These are phyloP conservation scores for Neosilurus mollespiculum DNA, from an alignment of 2,797 vertebrate species.

Conservation along the genomic window DNA sequence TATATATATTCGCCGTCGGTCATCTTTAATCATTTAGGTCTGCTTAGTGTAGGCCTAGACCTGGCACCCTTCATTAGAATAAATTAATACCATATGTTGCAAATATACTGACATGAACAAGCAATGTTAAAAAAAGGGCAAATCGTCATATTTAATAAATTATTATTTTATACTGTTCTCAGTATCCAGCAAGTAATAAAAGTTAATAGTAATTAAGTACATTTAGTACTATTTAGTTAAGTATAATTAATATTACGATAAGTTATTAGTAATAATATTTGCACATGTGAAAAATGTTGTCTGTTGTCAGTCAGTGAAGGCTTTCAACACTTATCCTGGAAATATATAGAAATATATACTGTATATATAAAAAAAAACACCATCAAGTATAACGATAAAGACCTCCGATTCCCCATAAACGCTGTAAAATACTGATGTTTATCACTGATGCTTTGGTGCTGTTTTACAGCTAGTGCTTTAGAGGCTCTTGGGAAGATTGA, in stretches of 20 bases:
- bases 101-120: neutral
- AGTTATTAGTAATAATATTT: neutral
- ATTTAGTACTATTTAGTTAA: too few species aligned
- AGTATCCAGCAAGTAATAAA: neutral
- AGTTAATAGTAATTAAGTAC: too few species aligned
- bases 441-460: neutral
- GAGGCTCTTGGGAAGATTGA: slow-evolving; percentile 7
- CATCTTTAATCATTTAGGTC: neutral
- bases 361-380: neutral
- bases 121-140: neutral
- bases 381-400: neutral
- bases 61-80: neutral
- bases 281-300: neutral
- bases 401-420: neutral
- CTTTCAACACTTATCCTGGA: too few species aligned
- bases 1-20: neutral
- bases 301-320: neutral
- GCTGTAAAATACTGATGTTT: neutral
- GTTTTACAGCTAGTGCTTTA: slow-evolving; percentile 1
- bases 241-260: too few species aligned
- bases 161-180: neutral
- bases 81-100: neutral
- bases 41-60: neutral
- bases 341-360: too few species aligned
- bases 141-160: neutral